A percentile compares a stretch with the other conserved stretches of the same genome.
Evolutionary conservation across 1,140 invertebrate genomes (phyloP).

Genomic region (Zaprionus camerounensis): DNA sequence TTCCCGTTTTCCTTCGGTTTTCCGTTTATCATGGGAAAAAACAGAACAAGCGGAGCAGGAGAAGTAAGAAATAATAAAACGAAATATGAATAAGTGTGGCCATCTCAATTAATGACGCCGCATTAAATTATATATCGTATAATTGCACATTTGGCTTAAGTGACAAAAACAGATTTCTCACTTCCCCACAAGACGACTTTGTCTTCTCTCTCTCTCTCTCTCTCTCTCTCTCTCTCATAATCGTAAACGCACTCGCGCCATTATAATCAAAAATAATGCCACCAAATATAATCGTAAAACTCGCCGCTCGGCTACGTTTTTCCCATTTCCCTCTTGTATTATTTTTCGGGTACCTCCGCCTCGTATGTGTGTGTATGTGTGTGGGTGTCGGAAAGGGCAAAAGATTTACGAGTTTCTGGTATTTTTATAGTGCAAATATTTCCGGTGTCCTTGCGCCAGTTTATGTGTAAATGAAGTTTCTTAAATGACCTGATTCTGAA

Average conservation of each 20-base stretch:
- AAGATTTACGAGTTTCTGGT: conserved; percentile 64
- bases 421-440: conserved; percentile 64
- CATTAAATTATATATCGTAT: conserved; percentile 20
- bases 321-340: conserved; percentile 21
- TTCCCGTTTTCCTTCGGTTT: background rate
- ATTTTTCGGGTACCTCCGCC: conserved; percentile 29
- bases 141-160: background rate
- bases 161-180: background rate
- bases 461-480: conserved; percentile 40
- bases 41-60: background rate
- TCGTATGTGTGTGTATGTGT: background rate
- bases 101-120: conserved; percentile 49
- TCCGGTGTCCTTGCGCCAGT: conserved; percentile 67
- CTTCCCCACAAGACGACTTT: background rate
- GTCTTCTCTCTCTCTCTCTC: background rate
- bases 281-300: conserved; percentile 61
- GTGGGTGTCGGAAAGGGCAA: conserved; percentile 27
- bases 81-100: conserved; percentile 65
- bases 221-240: conserved; percentile 13
- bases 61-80: conserved; percentile 4
- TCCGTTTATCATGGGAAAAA: conserved; percentile 22
- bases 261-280: conserved; percentile 72
- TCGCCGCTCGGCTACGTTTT: conserved; percentile 33
- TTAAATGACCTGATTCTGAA: conserved; percentile 35
- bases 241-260: conserved; percentile 57